phyloP scores from a whole-genome alignment of 2,888 invertebrate genomes.

The Nemotelus nigrinus region DNA sequence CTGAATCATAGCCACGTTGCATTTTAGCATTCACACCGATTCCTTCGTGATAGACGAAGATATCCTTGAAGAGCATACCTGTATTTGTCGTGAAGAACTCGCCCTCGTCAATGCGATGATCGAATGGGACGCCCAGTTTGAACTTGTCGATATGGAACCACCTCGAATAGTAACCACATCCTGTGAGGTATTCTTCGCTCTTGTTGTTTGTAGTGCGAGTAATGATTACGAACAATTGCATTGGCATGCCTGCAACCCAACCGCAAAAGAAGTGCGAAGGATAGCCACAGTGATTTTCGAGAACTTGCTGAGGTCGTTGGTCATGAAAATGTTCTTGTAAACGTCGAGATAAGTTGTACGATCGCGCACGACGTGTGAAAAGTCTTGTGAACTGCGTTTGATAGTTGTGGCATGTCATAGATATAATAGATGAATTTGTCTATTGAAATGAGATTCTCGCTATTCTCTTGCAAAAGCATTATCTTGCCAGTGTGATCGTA shows the following conservation, averaged over 20 bases:
- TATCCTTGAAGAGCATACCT: slow-evolving; percentile 70
- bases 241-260: slow-evolving; percentile 70
- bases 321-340: slow-evolving; percentile 66
- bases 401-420: slow-evolving; percentile 57
- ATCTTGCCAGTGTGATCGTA: slow-evolving; percentile 67
- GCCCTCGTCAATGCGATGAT: slow-evolving; percentile 64
- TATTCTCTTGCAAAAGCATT: slow-evolving; percentile 67
- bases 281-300: slow-evolving; percentile 68
- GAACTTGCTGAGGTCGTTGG: slow-evolving; percentile 65
- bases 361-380: slow-evolving; percentile 68
- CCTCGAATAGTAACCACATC: slow-evolving; percentile 53
- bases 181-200: slow-evolving; percentile 54
- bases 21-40: slow-evolving; percentile 61
- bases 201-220: slow-evolving; percentile 65
- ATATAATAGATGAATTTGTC: slow-evolving; percentile 67
- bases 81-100: slow-evolving; percentile 65
- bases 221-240: slow-evolving; percentile 71
- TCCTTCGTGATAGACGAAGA: slow-evolving; percentile 66
- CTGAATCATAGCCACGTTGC: neutral
- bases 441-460: slow-evolving; percentile 71
- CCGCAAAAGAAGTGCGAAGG: slow-evolving; percentile 75
- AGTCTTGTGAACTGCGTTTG: slow-evolving; percentile 58
- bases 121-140: slow-evolving; percentile 66
- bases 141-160: slow-evolving; percentile 65
- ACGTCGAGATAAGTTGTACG: slow-evolving; percentile 65